A percentile compares a stretch with the other conserved stretches of the same genome.
These are phyloP conservation scores for Orthosia gothica DNA, from an alignment of 2,888 invertebrate genomes.

Conservation along the genomic window DNA sequence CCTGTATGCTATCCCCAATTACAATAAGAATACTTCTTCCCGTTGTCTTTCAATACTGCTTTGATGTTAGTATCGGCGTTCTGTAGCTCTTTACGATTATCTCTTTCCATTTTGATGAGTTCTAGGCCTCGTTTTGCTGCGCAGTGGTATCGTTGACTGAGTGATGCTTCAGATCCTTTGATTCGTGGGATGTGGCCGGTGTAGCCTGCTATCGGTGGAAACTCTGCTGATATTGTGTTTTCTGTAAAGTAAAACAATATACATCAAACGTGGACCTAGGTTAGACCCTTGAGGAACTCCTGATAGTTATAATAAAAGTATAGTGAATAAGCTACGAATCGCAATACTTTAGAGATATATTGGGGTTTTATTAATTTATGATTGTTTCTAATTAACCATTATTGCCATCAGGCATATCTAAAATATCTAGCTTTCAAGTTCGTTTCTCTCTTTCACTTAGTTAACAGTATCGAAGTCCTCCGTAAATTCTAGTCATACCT, in stretches of 20 bases:
- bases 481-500: constrained; percentile 77
- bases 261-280: constrained; percentile 29
- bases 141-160: constrained; percentile 93
- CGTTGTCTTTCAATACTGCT: constrained; percentile 84
- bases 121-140: constrained; percentile 93
- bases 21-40: constrained; percentile 87
- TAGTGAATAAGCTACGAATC: background rate
- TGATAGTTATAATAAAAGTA: background rate
- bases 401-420: background rate
- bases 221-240: constrained; percentile 93
- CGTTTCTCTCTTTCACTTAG: background rate
- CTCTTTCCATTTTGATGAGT: constrained; percentile 91
- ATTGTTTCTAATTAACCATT: background rate
- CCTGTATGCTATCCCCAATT: constrained; percentile 92
- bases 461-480: constrained; percentile 21
- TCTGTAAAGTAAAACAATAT: constrained; percentile 83
- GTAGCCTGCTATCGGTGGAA: constrained; percentile 94
- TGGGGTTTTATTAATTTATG: too few relatives aligned
- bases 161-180: constrained; percentile 93
- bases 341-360: background rate
- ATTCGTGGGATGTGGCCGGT: constrained; percentile 94
- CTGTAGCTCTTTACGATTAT: constrained; percentile 86
- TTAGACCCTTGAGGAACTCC: constrained; percentile 56
- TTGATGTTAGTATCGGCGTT: constrained; percentile 84
- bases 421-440: background rate